Evolutionary conservation across 2,888 invertebrate species (phyloP), one percentile per base, ranked within the genome.

Genomic region (Hirtodrosophila cameraria): DNA sequence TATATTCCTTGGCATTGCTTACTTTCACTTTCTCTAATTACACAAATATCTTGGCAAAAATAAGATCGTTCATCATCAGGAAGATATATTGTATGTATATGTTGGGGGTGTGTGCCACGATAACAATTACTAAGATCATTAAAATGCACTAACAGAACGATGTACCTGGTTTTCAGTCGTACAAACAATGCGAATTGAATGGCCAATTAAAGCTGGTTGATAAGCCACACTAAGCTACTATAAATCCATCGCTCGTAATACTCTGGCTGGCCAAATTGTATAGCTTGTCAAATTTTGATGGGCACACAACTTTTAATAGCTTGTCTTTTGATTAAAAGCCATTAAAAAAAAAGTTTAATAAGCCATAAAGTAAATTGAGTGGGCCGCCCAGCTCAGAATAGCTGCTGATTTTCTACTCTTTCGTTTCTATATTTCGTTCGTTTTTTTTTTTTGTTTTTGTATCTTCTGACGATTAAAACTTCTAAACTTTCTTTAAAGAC

Each of bases 351-450:
- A 42, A 48, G 69, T 62, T 73, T 77, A 75, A 69, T 74, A 75
- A 77, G 61, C 68, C 57, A 69, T 75, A 76, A 74, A 76, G 39
- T 33, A 62, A 53, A 57, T n/a, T 54, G 67, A 72, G 66, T 59
- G 53, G 52, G 69, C 11, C 38, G 48, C 18, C 23, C 43, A 52
- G 41, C 39, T 63, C 30, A 55, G 58, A 52, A 49, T 39, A 35
- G 50, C 63, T 63, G 63, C 43, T 42, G 57, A 15, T 43, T 20
- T 25, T 33, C 8, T 1, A 12, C 35, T 13, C 11, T 52, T 20
- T 45, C 42, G 8, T 28, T 13, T 25, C 30, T 18, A 12, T 50
- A 6, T 35, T 18, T 49, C 33, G 38, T 25, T 55, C 18, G 27
- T 16, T 27, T 12, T 16, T 28, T 20, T 6, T 33, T 6, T 41